Evolutionary conservation across 92 coral and sea anemone species (phyloP).

Genomic region (Porites cylindrica): DNA sequence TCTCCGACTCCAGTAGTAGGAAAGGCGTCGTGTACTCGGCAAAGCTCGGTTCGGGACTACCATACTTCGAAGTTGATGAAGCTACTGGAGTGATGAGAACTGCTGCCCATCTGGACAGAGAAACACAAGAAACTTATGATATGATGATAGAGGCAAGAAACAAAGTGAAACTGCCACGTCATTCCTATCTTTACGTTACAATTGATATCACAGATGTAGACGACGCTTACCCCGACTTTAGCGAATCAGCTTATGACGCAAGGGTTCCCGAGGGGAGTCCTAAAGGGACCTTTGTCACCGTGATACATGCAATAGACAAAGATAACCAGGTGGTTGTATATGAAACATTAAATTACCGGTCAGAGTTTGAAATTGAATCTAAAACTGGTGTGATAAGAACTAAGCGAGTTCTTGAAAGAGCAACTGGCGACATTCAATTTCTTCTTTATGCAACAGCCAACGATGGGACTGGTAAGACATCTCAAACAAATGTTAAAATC

Average conservation of each 20-base stretch:
- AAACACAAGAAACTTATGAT: slow-evolving; percentile 59
- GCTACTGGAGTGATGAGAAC: slow-evolving; percentile 76
- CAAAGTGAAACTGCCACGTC: slow-evolving; percentile 60
- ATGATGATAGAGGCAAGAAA: slow-evolving; percentile 73
- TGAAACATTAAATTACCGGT: slow-evolving; percentile 15
- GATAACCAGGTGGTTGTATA: slow-evolving; percentile 58
- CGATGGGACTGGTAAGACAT: slow-evolving; percentile 38
- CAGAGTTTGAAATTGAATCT: slow-evolving; percentile 56
- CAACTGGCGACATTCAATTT: slow-evolving; percentile 50
- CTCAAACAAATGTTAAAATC: slow-evolving; percentile 67
- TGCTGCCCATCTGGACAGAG: slow-evolving; percentile 67
- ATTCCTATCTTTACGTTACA: slow-evolving; percentile 55
- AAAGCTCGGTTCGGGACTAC: slow-evolving; percentile 69
- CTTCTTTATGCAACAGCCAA: slow-evolving; percentile 57
- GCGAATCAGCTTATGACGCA: slow-evolving; percentile 64
- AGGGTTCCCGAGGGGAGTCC: slow-evolving; percentile 81
- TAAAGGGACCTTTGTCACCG: slow-evolving; percentile 76
- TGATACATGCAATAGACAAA: slow-evolving; percentile 73
- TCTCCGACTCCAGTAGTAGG: slow-evolving; percentile 63
- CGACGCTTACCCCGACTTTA: slow-evolving; percentile 74
- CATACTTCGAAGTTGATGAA: slow-evolving; percentile 64
- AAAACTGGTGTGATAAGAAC: slow-evolving; percentile 79
- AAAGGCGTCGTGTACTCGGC: slow-evolving; percentile 71
- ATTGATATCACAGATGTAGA: slow-evolving; percentile 67
- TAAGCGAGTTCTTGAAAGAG: slow-evolving; percentile 43